Evolutionary conservation across 2,797 vertebrate species (phyloP), one percentile per base, ranked within the genome.

Genomic region (Pangasius djambal): DNA sequence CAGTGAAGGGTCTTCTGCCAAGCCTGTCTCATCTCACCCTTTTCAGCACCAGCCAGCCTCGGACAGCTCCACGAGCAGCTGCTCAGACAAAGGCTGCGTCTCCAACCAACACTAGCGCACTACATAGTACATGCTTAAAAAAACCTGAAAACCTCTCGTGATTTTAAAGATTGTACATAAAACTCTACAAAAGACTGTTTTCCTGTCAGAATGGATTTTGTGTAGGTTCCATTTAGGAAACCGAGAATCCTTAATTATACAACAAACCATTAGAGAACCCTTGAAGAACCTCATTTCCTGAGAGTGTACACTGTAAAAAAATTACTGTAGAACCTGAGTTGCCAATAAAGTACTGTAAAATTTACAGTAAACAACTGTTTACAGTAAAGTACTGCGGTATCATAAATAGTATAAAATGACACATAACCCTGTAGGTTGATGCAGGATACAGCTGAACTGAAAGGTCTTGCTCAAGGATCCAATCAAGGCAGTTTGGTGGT

Each of bases 41-140:
- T 87, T 89, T 89, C 88, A 89, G 88, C 72, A 89, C 86, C 85
- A 87, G 16, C 22, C 28, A 48, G 34, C 1, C 28, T 10, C 25
- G 88, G 74, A 90, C 89, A 88, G 82, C 63, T 90, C 86, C 50
- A 31, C 0, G 18, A 52, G 44, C 44, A 25, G 63, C 59, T 69
- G 44, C 63, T 37, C 18, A 85, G n/a, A 52, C 28, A 52, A 61
- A 40, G 79, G 10, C 31, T 59, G 79, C 37, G 31, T 37, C 18
- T 82, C n/a, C n/a, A 59, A 25, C 10, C 22, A 4, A 13, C 13
- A 28, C 12, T 7, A 81, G 34, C 5, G 8, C 25, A 4, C 34
- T 59, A 40, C 55, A 84, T 18, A n/a, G 55, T 65, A 48, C 40
- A 44, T 10, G 15, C 37, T 31, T 31, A 37, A 18, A 40, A 40